These are phyloP conservation scores for Lycodopsis pacificus DNA, from an alignment of 2,797 vertebrate species.

Conservation along the genomic window DNA sequence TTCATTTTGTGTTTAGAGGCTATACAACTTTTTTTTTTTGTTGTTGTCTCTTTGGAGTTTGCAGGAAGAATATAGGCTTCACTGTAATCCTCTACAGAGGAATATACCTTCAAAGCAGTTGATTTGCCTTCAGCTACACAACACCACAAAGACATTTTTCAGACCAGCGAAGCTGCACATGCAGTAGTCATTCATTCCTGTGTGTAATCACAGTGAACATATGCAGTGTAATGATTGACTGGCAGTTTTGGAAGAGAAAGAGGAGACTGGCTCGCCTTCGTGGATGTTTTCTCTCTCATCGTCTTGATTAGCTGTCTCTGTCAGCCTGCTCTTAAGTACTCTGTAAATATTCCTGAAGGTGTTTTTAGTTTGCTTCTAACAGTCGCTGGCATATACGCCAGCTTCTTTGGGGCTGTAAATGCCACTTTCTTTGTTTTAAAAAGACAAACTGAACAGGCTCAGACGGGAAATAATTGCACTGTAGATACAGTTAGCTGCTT, in stretches of 20 bases:
- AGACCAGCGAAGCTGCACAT: constrained; percentile 22
- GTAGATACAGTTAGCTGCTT: constrained; percentile 53
- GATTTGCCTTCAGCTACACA: constrained; percentile 46
- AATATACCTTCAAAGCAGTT: constrained; percentile 34
- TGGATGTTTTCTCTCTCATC: constrained; percentile 67
- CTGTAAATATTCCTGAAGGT: constrained; percentile 73
- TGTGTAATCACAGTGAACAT: constrained; percentile 39
- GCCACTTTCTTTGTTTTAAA: constrained; percentile 65
- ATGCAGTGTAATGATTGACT: constrained; percentile 43
- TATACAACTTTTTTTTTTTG: constrained; percentile 40
- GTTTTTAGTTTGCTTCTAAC: constrained; percentile 66
- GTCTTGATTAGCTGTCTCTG: constrained; percentile 71
- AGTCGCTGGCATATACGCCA: constrained; percentile 37
- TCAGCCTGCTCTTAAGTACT: constrained; percentile 67
- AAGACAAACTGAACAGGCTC: constrained; percentile 54
- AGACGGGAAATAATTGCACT: constrained; percentile 58
- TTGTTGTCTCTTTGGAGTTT: constrained; percentile 48
- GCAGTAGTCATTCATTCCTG: constrained; percentile 21
- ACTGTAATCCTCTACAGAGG: constrained; percentile 25
- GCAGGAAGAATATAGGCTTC: constrained; percentile 49
- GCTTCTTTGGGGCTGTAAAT: constrained; percentile 50
- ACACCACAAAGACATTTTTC: constrained; percentile 39
- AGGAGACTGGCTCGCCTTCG: constrained; percentile 42
- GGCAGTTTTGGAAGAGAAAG: constrained; percentile 58
- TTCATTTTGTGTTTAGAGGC: constrained; percentile 67